Percentiles rank a stretch among this genome's conserved stretches.
phyloP scores from a whole-genome alignment of 2,113 vertebrate species.

The Phodopus roborovskii region DNA sequence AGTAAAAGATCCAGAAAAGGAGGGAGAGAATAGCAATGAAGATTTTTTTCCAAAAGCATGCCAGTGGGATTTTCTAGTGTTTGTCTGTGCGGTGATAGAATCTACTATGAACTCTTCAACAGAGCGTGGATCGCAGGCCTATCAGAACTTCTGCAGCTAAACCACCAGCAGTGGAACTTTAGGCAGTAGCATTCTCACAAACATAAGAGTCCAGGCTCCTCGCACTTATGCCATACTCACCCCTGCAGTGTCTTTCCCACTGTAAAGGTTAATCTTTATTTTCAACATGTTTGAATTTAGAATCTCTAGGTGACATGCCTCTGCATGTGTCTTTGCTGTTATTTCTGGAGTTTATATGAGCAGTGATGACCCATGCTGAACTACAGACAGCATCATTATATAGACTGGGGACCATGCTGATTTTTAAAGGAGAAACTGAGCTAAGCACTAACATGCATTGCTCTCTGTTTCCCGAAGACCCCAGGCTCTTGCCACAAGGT shows the following conservation, averaged over 20 bases:
- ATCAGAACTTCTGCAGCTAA: background rate
- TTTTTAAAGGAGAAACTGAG: background rate
- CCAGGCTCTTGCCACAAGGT: background rate
- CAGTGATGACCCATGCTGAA: background rate
- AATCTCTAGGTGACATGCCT: background rate
- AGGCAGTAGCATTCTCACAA: background rate
- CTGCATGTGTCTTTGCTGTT: background rate
- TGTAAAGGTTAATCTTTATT: background rate
- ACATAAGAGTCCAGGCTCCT: rapidly evolving
- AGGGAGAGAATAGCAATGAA: background rate
- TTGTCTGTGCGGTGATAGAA: background rate
- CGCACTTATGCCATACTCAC: background rate
- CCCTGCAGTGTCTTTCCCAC: background rate
- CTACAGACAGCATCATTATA: background rate
- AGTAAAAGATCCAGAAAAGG: background rate
- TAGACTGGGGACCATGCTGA: background rate
- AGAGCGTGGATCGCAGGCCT: background rate
- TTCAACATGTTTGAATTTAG: background rate
- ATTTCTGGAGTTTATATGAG: background rate
- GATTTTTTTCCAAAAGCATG: background rate
- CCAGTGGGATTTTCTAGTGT: background rate
- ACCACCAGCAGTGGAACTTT: no score
- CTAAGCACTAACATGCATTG: background rate
- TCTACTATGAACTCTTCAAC: background rate
- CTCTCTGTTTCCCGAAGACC: background rate